Base-by-base conservation (phyloP, 2,797 vertebrate genomes). In the Fistularia commersonii region DNA sequence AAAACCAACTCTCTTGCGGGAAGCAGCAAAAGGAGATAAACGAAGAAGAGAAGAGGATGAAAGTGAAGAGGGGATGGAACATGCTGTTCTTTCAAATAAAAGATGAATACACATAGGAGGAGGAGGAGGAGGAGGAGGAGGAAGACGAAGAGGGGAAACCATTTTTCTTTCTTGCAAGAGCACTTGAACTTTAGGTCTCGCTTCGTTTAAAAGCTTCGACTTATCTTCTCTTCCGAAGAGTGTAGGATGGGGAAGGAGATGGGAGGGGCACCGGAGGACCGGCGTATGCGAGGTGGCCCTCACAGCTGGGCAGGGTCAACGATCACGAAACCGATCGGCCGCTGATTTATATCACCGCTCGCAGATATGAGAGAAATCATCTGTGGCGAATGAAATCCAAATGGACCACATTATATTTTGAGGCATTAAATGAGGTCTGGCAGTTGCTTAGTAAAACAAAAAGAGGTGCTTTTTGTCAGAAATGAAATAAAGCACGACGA, bases 271-370 rank as follows among this genome's bases (percentile, higher is more conserved):
- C 54, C 15, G 31, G 41, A 49, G 61, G 65, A 52, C 42, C n/a
- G 41, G 39, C 62, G 69, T 74, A 82, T 54, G 37, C 72, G 72
- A 38, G 46, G 58, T 57, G 57, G 54, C 45, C 53, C 71, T 49
- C 77, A 61, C 87, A 88, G 88, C 83, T 89, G 86, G 77, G 54
- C 52, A 41, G 56, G 81, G 85, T 84, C 72, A 78, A 52, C 44
- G 51, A 71, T 83, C 51, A 12, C 66, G 41, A 44, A 49, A 49
- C 57, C 42, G 70, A 85, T 72, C 66, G 71, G 50, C 58, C 11
- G 39, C 57, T 72, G 72, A 83, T 83, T 82, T 61, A 82, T 67
- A 54, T 57, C 40, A 7, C 44, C 7, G 31, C 81, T 65, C 77
- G 80, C 62, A 74, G 73, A 52, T 66, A 45, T 77, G 87, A 89